These are phyloP conservation scores for Hycleus cichorii DNA, from an alignment of 1,140 invertebrate species.

Conservation along the genomic window DNA sequence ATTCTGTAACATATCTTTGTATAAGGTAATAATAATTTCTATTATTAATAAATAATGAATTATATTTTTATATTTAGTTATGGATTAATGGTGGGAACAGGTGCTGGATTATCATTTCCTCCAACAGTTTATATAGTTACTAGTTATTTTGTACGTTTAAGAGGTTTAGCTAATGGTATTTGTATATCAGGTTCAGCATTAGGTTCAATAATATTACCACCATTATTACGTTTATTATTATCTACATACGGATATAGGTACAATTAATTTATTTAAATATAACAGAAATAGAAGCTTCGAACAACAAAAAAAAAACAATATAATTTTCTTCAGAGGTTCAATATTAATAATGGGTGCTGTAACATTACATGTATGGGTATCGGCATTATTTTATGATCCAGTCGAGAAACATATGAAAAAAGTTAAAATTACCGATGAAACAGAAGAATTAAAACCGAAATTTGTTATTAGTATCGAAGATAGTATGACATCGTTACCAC, in stretches of 20 bases:
- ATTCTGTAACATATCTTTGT: constrained; percentile 66
- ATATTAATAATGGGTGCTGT: constrained; percentile 76
- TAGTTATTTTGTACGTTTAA: constrained; percentile 72
- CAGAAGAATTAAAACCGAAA: constrained; percentile 35
- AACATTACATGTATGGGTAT: constrained; percentile 74
- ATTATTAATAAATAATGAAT: not conserved
- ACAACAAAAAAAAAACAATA: too few relatives aligned
- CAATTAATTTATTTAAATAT: not conserved
- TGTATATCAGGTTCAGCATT: constrained; percentile 84
- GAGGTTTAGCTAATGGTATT: constrained; percentile 80
- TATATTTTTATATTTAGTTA: constrained; percentile 48
- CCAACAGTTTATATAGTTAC: constrained; percentile 88
- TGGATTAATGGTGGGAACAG: constrained; percentile 71
- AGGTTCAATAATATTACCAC: constrained; percentile 73
- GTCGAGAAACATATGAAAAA: constrained; percentile 71
- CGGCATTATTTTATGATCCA: constrained; percentile 74
- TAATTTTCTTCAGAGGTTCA: constrained; percentile 51
- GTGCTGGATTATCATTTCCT: constrained; percentile 73
- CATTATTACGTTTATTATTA: constrained; percentile 61
- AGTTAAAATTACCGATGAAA: constrained; percentile 48
- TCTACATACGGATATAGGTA: constrained; percentile 68
- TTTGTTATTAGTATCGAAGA: constrained; percentile 39
- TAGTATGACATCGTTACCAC: constrained; percentile 28
- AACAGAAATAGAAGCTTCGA: too few relatives aligned
- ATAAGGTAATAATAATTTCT: constrained; percentile 53